Evolutionary conservation across 1,140 invertebrate species (phyloP), one percentile per base, ranked within the genome.

Genomic region (Eubasilissa regina): DNA sequence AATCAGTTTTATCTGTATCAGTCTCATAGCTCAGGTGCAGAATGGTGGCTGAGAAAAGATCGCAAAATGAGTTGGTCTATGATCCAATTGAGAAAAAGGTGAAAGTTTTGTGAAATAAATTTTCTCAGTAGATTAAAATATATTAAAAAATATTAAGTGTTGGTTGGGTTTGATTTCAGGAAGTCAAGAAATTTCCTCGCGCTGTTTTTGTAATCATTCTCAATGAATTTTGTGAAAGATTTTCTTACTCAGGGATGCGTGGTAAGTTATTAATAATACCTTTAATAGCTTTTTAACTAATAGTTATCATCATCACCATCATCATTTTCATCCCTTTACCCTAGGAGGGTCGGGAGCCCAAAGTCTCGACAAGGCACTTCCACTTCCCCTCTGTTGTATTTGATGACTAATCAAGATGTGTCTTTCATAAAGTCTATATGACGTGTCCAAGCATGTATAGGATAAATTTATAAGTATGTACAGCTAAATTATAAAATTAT

Each of bases 211-310:
- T 83, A 62, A 83, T 83, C 11, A 80, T 83, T 51, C 43, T 83
- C 8, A 83, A 81, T 79, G 82, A 83, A 62, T 81, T 83, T 25
- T 83, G 82, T 66, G 82, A 83, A 72, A 79, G 82, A 56, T 83
- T 83, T 77, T 79, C 82, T 12, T 83, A 83, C 17, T 83, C 82
- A 0, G 82, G 82, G 73, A 81, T 83, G 82, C 74, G 82, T 47
- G 82, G 82, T 83, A 72, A 56, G 48, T 75, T 19, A 12, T 3
- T 74, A 15, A 43, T 43, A 64, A 17, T 43, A 75, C 4, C 9
- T 1, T 56, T 58, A 17, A 19, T 8, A 6, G 25, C 25, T 62
- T 60, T 60, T 17, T 60, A 11, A 60, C 12, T 4, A 19, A 60
- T n/a, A n/a, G n/a, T n/a, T n/a, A n/a, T n/a, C n/a, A n/a, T n/a